These are phyloP conservation scores for Ephestia elutella DNA, from an alignment of 1,140 invertebrate genomes.

Conservation along the genomic window DNA sequence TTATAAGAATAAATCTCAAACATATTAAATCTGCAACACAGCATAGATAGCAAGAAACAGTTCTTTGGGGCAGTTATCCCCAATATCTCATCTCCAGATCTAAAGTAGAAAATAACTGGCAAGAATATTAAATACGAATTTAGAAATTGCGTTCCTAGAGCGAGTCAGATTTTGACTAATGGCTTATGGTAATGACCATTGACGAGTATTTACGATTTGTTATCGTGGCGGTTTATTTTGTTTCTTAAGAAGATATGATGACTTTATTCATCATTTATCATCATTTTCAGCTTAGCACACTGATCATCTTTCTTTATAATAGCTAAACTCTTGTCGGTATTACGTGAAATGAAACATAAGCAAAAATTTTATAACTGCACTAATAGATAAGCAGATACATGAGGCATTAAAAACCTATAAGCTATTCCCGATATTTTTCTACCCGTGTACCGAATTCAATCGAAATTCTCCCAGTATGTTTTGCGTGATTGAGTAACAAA, in stretches of 20 bases:
- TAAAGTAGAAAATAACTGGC: not conserved
- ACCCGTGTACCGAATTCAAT: too few species aligned
- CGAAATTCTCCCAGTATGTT: too few species aligned
- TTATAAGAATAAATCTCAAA: too few species aligned
- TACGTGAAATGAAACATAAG: too few species aligned
- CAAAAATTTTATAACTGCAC: too few species aligned
- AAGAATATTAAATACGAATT: conserved; percentile 1
- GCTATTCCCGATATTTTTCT: too few species aligned
- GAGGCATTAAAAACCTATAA: too few species aligned
- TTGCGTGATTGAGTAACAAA: too few species aligned
- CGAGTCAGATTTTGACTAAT: not conserved
- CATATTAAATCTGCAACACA: too few species aligned
- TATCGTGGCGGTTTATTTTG: not conserved
- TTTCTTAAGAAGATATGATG: not conserved
- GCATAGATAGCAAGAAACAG: not conserved
- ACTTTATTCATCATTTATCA: not conserved
- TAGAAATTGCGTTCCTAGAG: not conserved
- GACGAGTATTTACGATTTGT: not conserved
- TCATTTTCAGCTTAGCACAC: not conserved
- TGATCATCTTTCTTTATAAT: too few species aligned
- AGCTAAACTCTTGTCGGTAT: too few species aligned
- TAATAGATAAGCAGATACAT: too few species aligned
- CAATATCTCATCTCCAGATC: not conserved
- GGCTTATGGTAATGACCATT: conserved; percentile 1
- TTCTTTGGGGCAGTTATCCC: not conserved